Percentiles rank a stretch among this genome's conserved stretches.
Conservation (phyloP, 2,797 vertebrate species). For the Gymnopithys bicolor region DNA sequence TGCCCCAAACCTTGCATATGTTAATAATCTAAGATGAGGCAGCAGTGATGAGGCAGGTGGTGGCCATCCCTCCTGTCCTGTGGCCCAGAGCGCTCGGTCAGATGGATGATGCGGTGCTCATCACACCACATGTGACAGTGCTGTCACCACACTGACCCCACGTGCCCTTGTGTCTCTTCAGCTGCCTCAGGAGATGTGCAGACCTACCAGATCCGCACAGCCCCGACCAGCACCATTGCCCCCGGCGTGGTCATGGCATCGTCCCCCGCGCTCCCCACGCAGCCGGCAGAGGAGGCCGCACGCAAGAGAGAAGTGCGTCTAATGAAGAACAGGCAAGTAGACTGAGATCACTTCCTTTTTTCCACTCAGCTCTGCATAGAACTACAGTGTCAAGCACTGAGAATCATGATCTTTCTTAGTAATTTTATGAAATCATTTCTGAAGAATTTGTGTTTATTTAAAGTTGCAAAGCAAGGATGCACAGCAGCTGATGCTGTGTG, state of each 20-base stretch:
- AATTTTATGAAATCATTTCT: neutral
- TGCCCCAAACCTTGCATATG: neutral
- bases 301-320: conserved; percentile 97
- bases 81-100: neutral
- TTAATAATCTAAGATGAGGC: neutral
- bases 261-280: conserved; percentile 89
- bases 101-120: neutral
- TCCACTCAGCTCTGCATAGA: neutral
- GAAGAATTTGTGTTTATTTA: neutral
- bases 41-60: neutral
- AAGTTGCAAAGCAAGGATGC: neutral
- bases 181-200: conserved; percentile 97
- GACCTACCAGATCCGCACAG: conserved; percentile 97
- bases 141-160: neutral
- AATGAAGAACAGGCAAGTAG: conserved; percentile 96
- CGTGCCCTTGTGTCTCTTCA: conserved; percentile 44
- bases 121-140: fast-evolving
- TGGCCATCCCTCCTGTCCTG: neutral
- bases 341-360: neutral
- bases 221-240: conserved; percentile 90
- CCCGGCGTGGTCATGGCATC: conserved; percentile 96
- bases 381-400: neutral
- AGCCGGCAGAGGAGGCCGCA: conserved; percentile 92
- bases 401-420: neutral
- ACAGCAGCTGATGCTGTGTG: neutral